These are phyloP conservation scores for Thera obeliscata DNA, from an alignment of 2,888 invertebrate genomes.

Conservation along the genomic window DNA sequence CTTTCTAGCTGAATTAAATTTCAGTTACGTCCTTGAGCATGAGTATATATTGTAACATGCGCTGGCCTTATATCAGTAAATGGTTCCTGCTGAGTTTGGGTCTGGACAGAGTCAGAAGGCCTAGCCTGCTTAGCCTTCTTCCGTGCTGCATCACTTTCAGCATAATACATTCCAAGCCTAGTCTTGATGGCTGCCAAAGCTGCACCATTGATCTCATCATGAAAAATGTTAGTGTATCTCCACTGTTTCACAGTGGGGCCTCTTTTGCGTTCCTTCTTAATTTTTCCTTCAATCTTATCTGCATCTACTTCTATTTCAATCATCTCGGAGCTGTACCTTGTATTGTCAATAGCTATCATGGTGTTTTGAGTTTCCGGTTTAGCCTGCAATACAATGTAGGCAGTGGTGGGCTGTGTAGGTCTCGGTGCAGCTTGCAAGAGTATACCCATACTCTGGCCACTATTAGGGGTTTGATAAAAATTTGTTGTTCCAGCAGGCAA, in stretches of 20 bases:
- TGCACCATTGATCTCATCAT: constrained; percentile 83
- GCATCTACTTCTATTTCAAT: constrained; percentile 52
- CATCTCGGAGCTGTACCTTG: constrained; percentile 53
- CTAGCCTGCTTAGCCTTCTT: constrained; percentile 74
- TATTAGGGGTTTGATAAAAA: constrained; percentile 77
- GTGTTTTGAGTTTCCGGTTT: constrained; percentile 70
- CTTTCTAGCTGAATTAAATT: neutral
- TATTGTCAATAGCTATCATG: constrained; percentile 62
- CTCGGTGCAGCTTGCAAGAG: constrained; percentile 71
- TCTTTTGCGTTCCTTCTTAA: constrained; percentile 74
- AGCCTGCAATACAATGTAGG: constrained; percentile 75
- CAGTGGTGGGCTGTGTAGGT: constrained; percentile 69
- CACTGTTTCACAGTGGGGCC: constrained; percentile 82
- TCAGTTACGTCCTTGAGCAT: constrained; percentile 51
- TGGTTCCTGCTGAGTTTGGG: constrained; percentile 64
- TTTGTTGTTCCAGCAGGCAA: constrained; percentile 67
- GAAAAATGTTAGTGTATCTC: constrained; percentile 84
- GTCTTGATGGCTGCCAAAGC: constrained; percentile 82
- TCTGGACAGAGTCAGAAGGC: constrained; percentile 65
- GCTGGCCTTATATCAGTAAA: constrained; percentile 67
- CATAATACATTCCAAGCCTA: constrained; percentile 80
- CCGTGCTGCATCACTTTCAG: constrained; percentile 78
- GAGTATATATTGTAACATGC: constrained; percentile 68
- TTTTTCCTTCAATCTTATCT: constrained; percentile 60
- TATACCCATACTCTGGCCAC: constrained; percentile 75